These are phyloP conservation scores for Athene noctua DNA, from an alignment of 2,113 vertebrate genomes.

Conservation along the genomic window DNA sequence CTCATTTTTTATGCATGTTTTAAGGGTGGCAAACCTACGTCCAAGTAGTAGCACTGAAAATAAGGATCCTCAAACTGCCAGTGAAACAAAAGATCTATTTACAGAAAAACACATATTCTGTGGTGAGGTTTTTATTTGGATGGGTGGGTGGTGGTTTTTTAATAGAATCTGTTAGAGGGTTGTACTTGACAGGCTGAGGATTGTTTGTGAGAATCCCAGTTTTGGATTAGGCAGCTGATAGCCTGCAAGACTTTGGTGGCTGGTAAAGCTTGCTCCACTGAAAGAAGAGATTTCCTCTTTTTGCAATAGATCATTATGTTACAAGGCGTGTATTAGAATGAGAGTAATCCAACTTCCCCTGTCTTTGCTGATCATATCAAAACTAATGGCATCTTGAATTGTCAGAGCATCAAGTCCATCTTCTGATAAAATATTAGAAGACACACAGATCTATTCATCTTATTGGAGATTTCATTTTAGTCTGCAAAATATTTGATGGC, in stretches of 20 bases:
- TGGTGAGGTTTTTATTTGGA: not conserved
- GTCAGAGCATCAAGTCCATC: constrained; percentile 50
- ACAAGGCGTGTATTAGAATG: constrained; percentile 5
- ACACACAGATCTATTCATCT: constrained; percentile 22
- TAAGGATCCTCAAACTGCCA: not conserved
- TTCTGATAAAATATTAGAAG: constrained; percentile 55
- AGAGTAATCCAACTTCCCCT: constrained; percentile 42
- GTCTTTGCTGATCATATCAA: constrained; percentile 48
- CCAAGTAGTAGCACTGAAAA: not conserved
- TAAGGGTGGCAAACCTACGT: not conserved
- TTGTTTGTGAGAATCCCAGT: not conserved
- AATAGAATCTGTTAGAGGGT: not conserved
- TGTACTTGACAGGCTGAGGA: not conserved
- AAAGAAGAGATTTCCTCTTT: constrained; percentile 46
- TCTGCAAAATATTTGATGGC: constrained; percentile 34
- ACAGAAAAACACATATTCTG: not conserved
- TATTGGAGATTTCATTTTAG: constrained; percentile 26
- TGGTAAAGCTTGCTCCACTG: constrained; percentile 23
- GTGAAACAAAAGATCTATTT: not conserved
- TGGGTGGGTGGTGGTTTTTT: not conserved
- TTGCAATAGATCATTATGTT: constrained; percentile 29
- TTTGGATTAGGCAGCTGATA: constrained; percentile 46
- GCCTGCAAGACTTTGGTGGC: constrained; percentile 4
- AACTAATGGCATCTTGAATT: constrained; percentile 43
- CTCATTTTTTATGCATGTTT: fast-evolving